phyloP scores from a whole-genome alignment of 2,888 invertebrate genomes.

The Eutolmus rufibarbis region DNA sequence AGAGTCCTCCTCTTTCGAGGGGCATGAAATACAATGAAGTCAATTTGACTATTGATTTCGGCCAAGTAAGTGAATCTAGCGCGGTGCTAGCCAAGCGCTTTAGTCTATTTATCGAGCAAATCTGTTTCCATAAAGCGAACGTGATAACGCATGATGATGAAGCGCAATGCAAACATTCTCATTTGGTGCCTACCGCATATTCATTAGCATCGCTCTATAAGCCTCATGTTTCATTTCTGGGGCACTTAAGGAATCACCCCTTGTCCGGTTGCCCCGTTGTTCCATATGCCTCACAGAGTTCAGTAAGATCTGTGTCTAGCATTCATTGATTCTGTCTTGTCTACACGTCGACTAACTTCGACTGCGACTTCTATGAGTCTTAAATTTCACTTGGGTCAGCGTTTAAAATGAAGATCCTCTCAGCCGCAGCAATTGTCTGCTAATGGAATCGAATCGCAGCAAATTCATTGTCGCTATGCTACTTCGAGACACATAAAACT shows the following conservation, averaged over 20 bases:
- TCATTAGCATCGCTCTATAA: neutral
- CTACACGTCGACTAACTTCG: neutral
- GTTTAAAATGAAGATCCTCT: neutral
- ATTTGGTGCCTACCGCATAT: neutral
- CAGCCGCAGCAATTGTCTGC: neutral
- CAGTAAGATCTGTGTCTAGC: neutral
- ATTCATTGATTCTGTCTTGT: neutral
- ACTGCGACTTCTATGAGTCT: neutral
- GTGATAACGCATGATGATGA: neutral
- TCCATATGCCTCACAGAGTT: neutral
- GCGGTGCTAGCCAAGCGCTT: neutral
- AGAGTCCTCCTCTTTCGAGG: constrained; percentile 96
- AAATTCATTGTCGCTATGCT: constrained; percentile 13
- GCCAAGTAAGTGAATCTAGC: constrained; percentile 76
- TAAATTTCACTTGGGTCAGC: constrained; percentile 12
- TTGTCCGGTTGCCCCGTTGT: neutral
- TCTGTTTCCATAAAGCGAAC: neutral
- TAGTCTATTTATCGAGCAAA: neutral
- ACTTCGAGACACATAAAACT: neutral
- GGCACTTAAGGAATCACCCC: neutral
- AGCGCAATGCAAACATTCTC: neutral
- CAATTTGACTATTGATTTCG: constrained; percentile 95
- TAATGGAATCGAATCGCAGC: neutral
- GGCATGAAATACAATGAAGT: constrained; percentile 97
- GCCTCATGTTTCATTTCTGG: neutral